Base-by-base conservation (phyloP, 2,113 vertebrate genomes). In the Podiceps cristatus region DNA sequence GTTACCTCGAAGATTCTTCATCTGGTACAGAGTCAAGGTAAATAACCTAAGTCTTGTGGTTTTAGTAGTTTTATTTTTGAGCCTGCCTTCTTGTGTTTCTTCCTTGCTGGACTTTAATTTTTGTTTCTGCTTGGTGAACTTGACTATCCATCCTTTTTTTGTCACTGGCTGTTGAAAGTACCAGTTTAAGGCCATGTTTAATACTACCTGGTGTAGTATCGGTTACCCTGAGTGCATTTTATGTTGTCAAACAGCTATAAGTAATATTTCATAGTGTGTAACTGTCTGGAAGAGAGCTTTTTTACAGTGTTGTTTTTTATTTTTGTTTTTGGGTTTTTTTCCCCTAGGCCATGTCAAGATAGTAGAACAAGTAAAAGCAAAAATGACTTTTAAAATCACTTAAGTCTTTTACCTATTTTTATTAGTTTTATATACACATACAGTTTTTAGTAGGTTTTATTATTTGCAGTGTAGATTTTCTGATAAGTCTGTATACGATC, bases 21-120 rank as follows among this genome's bases (percentile, higher is more conserved):
- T 97, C 98, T 99, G 98, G 98, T 99, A 90, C 99, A 99, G 97
- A 99, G 99, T 82, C 99, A 99, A 98, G 99, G 99, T 99, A 98
- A 96, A 56, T 81, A 62, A 62, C 18, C 67, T 59, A 55, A 49
- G 49, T 24, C 91, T 62, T 85, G 11, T 73, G 44, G 10, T 22
- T 88, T 94, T 71, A 49, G 11, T 87, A 29, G 18, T 72, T 95
- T n/a, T 67, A 5, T 2, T 53, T 85, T 42, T 55, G 40, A 80
- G 12, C 3, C 5, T 71, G 59, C 7, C 9, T 64, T 47, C 7
- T 58, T 78, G 3, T 37, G 11, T 76, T 28, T 90, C 14, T 77
- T 60, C 9, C 8, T 50, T 79, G 8, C 5, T 66, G 24, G 13
- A 47, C 8, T 67, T 14, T 25, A 25, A 12, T 55, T 77, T 89